A percentile compares a stretch with the other conserved stretches of the same genome.
phyloP scores from a whole-genome alignment of 2,797 vertebrate genomes.

The Pangasius macronema region DNA sequence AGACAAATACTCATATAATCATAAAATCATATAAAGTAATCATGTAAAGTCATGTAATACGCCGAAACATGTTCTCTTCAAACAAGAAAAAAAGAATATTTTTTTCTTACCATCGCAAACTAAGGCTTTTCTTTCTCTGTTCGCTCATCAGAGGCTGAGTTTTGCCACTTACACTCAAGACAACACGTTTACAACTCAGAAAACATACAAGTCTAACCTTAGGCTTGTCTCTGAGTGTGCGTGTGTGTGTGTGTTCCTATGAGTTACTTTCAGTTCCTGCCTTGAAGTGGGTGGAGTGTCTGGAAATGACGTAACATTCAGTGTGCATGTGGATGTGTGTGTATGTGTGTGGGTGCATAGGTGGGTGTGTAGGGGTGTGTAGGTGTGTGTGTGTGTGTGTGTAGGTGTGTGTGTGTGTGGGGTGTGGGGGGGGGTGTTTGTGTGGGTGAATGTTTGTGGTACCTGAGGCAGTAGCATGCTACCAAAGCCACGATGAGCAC shows the following conservation, averaged over 20 bases:
- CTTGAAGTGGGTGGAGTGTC: conserved; percentile 52
- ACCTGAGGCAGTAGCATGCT: conserved; percentile 91
- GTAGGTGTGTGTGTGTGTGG: background rate
- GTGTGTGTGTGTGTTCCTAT: conserved; percentile 17
- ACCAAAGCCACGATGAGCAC: conserved; percentile 79
- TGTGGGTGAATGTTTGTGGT: conserved; percentile 34
- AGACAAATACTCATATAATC: background rate
- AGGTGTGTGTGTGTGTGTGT: conserved; percentile 22
- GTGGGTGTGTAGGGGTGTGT: background rate
- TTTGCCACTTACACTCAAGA: conserved; percentile 55
- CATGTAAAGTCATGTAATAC: background rate
- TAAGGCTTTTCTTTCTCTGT: conserved; percentile 70
- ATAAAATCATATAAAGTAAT: background rate
- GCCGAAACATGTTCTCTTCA: background rate
- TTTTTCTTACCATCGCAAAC: conserved; percentile 76
- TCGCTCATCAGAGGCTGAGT: conserved; percentile 68
- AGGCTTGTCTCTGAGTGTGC: conserved; percentile 16
- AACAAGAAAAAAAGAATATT: background rate
- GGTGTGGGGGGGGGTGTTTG: background rate
- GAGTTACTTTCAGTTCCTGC: conserved; percentile 57
- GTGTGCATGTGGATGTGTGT: conserved; percentile 21
- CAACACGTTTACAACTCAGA: conserved; percentile 41
- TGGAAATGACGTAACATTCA: conserved; percentile 31
- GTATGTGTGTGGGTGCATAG: conserved; percentile 16
- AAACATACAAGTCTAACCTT: conserved; percentile 27